Percentiles rank a stretch among this genome's conserved stretches.
Conservation (phyloP, 2,888 invertebrate species). For the Drosophila koepferae region DNA sequence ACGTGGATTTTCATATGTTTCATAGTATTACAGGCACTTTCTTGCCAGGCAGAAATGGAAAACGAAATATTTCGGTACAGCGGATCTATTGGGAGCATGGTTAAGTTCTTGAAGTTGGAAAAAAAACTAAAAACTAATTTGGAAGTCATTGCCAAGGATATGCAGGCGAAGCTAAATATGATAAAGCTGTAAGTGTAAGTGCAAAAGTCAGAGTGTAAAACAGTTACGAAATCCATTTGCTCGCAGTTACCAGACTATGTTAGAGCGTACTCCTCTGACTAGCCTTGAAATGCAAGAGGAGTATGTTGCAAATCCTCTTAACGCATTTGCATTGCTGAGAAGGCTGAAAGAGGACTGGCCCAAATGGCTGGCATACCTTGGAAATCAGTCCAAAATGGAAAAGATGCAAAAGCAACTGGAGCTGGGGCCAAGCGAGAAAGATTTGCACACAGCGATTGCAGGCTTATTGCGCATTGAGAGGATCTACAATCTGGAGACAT, state of each 20-base stretch:
- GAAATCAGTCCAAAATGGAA: background rate
- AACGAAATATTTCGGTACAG: slow-evolving; percentile 19
- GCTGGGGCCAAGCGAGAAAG: slow-evolving; percentile 22
- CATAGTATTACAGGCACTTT: background rate
- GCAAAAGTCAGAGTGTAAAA: too few species aligned
- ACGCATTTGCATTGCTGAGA: slow-evolving; percentile 41
- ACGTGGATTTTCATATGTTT: slow-evolving; percentile 21
- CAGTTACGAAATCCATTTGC: background rate
- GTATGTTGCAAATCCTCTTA: slow-evolving; percentile 47
- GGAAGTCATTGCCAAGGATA: slow-evolving; percentile 6
- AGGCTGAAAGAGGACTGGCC: slow-evolving; percentile 55
- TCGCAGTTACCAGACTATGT: slow-evolving; percentile 36
- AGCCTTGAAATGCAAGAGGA: slow-evolving; percentile 14
- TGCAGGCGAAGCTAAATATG: slow-evolving; percentile 44
- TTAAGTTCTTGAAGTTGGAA: slow-evolving; percentile 39
- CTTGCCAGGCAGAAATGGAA: background rate
- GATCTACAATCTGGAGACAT: slow-evolving; percentile 43
- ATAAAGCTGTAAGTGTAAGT: slow-evolving; percentile 36
- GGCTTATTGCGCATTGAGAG: slow-evolving; percentile 47
- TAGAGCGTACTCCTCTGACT: background rate
- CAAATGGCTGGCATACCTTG: slow-evolving; percentile 46
- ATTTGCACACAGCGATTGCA: slow-evolving; percentile 23
- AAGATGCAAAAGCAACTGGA: slow-evolving; percentile 27
- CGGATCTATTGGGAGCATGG: slow-evolving; percentile 27
- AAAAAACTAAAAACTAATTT: slow-evolving; percentile 19